A percentile compares a stretch with the other conserved stretches of the same genome.
phyloP scores from a whole-genome alignment of 1,140 invertebrate genomes.

The Aplysia californica region DNA sequence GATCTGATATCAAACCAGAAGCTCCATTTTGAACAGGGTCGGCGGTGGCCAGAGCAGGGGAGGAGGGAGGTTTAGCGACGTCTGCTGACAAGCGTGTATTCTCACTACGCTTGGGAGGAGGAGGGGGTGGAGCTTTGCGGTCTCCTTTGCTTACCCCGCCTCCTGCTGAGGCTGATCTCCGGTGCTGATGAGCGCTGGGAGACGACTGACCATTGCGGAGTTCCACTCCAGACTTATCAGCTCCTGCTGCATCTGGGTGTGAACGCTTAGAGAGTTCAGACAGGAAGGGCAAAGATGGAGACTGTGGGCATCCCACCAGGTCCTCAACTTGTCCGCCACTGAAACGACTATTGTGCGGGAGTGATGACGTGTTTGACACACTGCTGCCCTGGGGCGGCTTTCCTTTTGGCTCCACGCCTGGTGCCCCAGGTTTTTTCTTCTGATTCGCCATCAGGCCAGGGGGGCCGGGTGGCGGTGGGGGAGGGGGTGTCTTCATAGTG shows the following conservation, averaged over 20 bases:
- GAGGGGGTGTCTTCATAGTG: conserved; percentile 20
- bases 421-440: neutral
- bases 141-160: conserved; percentile 26
- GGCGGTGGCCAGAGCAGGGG: conserved; percentile 26
- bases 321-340: conserved; percentile 7
- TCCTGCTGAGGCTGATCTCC: conserved; percentile 35
- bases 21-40: conserved; percentile 36
- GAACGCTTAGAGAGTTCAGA: conserved; percentile 34
- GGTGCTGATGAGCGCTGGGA: conserved; percentile 22
- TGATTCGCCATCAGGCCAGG: neutral
- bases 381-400: conserved; percentile 38
- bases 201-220: conserved; percentile 25
- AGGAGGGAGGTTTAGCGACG: neutral
- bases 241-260: neutral
- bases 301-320: conserved; percentile 25
- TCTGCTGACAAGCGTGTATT: conserved; percentile 52
- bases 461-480: conserved; percentile 4
- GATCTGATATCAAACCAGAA: conserved; percentile 29
- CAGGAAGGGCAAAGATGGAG: conserved; percentile 39
- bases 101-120: conserved; percentile 60
- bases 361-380: conserved; percentile 39
- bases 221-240: conserved; percentile 21
- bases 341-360: too few relatives aligned
- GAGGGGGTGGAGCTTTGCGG: conserved; percentile 51
- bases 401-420: neutral